Base-by-base conservation (phyloP, 2,113 vertebrate species). In the Dolichotis patagonum region DNA sequence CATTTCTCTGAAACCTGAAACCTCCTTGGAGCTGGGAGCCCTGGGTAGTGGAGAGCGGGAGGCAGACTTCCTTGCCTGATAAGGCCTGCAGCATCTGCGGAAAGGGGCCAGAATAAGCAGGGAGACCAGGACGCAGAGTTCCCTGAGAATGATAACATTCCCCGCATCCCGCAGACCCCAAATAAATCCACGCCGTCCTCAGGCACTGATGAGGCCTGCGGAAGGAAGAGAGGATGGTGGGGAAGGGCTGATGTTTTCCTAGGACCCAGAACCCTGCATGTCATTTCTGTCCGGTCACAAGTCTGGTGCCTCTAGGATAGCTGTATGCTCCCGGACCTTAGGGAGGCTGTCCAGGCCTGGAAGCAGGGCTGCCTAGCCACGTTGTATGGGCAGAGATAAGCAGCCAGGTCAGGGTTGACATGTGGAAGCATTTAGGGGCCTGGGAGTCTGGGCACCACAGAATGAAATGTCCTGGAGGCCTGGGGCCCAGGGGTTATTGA, bases 61-160 rank as follows among this genome's bases (percentile, higher is more conserved):
- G 90, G 81, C 88, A 96, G 96, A 95, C 87, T 94, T 97, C 96
- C 67, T 95, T 73, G 88, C 90, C 82, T 8, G 1, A 46, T 80
- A 35, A 11, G 0, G 87, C 95, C 90, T 91, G 89, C 88, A 95
- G 96, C 88, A 94, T 90, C 96, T 62, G 14, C 17, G 0, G 90
- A 95, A 81, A 95, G 77, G 67, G 95, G 95, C 97, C 96, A 97
- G 96, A 97, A 96, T 90, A 97, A 97, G 97, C 97, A 98, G 22
- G 22, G 82, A 88, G 92, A 41, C 49, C 0, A 1, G 77, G 85
- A 96, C 88, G 63, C 1, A 2, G 75, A 96, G 97, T 97, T 97
- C 96, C 92, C 90, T 63, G 96, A 96, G 93, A 96, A 93, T n/a
- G n/a, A n/a, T 96, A 93, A 97, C 95, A 95, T 96, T 95, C 97